These are phyloP conservation scores for Peromyscus leucopus DNA, from an alignment of 2,113 vertebrate genomes.

Conservation along the genomic window DNA sequence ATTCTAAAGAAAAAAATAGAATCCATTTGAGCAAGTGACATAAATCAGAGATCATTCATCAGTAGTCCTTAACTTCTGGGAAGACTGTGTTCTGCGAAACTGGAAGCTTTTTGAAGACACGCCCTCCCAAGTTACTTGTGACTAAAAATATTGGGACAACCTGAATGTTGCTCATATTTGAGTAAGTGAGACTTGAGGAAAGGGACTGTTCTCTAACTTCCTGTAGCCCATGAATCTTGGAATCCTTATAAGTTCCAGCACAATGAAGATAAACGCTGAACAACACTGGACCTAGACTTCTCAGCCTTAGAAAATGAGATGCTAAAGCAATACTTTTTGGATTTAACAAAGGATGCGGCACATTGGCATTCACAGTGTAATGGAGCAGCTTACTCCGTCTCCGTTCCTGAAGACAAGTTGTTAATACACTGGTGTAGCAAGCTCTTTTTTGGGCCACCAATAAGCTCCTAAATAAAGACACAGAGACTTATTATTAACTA, in stretches of 20 bases:
- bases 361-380: background rate
- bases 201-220: background rate
- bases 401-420: background rate
- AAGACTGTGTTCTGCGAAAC: background rate
- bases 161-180: background rate
- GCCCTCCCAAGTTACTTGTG: background rate
- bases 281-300: background rate
- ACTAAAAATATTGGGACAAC: background rate
- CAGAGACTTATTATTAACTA: background rate
- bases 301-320: background rate
- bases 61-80: background rate
- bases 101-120: background rate
- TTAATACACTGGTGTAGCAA: background rate
- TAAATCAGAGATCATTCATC: background rate
- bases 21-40: background rate
- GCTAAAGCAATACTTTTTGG: background rate
- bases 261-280: background rate
- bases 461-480: background rate
- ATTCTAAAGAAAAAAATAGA: background rate
- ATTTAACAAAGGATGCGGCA: slow-evolving; percentile 26
- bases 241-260: background rate
- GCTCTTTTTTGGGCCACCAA: background rate
- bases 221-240: background rate
- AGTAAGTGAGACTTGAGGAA: background rate
- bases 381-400: background rate